Evolutionary conservation across 2,113 vertebrate species (phyloP).

Genomic region (Athene cunicularia): DNA sequence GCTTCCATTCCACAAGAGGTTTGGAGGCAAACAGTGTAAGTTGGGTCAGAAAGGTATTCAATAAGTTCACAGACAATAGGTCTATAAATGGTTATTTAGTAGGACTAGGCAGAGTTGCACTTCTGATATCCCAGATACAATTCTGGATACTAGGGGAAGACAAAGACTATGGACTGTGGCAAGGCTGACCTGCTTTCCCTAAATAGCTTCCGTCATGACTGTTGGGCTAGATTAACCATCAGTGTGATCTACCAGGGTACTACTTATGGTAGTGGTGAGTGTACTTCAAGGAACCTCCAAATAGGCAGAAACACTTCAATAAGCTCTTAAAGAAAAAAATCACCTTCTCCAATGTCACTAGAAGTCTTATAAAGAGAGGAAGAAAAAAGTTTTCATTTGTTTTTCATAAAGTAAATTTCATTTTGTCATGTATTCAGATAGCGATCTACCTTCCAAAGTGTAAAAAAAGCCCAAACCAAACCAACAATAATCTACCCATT

Average conservation of each 20-base stretch:
- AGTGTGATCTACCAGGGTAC: neutral
- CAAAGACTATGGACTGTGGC: neutral
- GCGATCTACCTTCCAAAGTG: neutral
- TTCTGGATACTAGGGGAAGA: neutral
- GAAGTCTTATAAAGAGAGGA: accelerated
- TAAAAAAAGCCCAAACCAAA: neutral
- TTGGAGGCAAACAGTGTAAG: neutral
- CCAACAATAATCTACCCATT: neutral
- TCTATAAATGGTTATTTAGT: neutral
- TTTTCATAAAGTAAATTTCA: neutral
- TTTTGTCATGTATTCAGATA: neutral
- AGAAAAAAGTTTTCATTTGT: neutral
- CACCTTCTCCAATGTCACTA: neutral
- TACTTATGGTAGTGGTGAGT: neutral
- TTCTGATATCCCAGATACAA: neutral
- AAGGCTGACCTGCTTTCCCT: neutral
- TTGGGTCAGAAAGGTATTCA: neutral
- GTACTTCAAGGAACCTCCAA: neutral
- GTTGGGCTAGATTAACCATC: neutral
- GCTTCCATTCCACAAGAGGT: neutral
- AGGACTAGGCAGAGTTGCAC: neutral
- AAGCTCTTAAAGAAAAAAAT: neutral
- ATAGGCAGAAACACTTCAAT: neutral
- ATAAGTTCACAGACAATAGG: neutral
- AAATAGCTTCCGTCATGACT: neutral